phyloP scores from a whole-genome alignment of 2,113 vertebrate genomes.

The Phoenicopterus ruber region DNA sequence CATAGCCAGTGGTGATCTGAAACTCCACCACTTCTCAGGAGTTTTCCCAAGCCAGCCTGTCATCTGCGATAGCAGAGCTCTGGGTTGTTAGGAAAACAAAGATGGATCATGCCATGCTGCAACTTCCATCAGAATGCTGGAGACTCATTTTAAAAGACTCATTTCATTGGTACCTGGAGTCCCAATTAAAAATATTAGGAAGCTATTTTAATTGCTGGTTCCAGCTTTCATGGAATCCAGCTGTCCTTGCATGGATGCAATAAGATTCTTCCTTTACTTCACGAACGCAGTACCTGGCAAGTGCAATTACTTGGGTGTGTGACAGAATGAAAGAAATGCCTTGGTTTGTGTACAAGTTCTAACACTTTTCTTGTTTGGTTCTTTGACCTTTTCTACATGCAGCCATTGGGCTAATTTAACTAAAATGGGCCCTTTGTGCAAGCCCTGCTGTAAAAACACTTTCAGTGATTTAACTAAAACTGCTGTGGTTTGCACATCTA shows the following conservation, averaged over 20 bases:
- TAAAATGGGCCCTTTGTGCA: background rate
- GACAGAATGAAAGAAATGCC: background rate
- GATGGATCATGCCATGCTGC: background rate
- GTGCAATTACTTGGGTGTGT: background rate
- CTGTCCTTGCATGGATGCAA: background rate
- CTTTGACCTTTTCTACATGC: background rate
- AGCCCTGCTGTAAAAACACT: background rate
- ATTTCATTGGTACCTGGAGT: background rate
- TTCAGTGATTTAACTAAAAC: background rate
- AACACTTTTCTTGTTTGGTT: background rate
- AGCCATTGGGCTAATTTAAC: background rate
- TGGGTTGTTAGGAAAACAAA: background rate
- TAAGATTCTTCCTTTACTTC: background rate
- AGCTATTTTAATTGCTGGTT: background rate
- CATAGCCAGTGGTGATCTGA: background rate
- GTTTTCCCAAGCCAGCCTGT: background rate
- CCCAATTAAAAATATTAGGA: background rate
- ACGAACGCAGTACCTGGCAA: background rate
- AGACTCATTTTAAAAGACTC: background rate
- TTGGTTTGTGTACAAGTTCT: background rate
- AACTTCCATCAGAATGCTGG: background rate
- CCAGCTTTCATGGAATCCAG: background rate
- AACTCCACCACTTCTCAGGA: background rate
- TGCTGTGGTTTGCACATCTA: background rate
- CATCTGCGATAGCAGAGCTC: background rate